Conservation (phyloP, 2,113 vertebrate species). For the Columba janthina region DNA sequence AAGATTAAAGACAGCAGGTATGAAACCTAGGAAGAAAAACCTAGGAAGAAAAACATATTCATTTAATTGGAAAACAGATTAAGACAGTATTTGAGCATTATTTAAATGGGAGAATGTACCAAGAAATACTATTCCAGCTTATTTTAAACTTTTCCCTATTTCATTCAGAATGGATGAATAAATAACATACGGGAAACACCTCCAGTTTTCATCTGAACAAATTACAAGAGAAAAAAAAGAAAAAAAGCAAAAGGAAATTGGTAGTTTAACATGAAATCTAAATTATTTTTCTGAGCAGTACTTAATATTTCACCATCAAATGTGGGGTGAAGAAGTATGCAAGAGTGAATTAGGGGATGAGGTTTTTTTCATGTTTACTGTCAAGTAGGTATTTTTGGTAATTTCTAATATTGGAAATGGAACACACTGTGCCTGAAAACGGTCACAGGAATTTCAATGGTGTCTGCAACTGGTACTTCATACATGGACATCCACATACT, state of each 20-base stretch:
- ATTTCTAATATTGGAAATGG: neutral
- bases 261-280: neutral
- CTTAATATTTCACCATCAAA: neutral
- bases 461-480: neutral
- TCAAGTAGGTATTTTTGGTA: neutral
- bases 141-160: neutral
- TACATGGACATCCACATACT: neutral
- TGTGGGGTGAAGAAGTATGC: neutral
- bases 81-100: neutral
- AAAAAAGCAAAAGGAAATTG: neutral
- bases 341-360: neutral
- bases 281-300: neutral
- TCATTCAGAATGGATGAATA: neutral
- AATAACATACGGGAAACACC: neutral
- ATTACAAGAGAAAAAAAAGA: neutral
- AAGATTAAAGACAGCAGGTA: slow-evolving; percentile 25
- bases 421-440: neutral
- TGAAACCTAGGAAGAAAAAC: slow-evolving; percentile 17
- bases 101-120: neutral
- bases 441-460: neutral
- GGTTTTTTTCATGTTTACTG: neutral
- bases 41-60: slow-evolving; percentile 14
- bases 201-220: neutral
- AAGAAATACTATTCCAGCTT: neutral
- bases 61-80: neutral